Conservation (phyloP, 2,797 vertebrate genomes). For the Morus bassanus region DNA sequence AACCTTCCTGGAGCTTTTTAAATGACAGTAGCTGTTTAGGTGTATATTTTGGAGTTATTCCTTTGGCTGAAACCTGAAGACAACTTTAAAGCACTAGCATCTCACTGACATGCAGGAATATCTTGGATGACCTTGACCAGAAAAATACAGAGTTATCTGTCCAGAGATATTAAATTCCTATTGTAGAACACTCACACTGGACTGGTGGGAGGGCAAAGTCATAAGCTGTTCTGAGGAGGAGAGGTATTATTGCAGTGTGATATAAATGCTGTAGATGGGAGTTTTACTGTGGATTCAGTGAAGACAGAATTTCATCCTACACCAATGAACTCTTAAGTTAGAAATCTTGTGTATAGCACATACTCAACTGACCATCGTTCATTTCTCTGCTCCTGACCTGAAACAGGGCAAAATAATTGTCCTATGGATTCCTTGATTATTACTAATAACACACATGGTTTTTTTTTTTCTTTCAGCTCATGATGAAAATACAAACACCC, state of each 20-base stretch:
- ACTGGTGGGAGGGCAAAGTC: not conserved
- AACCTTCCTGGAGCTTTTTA: not conserved
- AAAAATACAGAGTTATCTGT: not conserved
- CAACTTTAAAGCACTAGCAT: not conserved
- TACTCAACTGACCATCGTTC: not conserved
- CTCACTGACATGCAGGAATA: not conserved
- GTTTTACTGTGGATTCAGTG: not conserved
- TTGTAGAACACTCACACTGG: not conserved
- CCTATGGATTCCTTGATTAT: not conserved
- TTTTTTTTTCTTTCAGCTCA: not conserved
- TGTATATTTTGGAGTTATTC: not conserved
- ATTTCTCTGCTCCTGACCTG: not conserved
- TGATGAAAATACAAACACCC: not conserved
- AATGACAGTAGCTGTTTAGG: not conserved
- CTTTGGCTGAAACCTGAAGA: not conserved
- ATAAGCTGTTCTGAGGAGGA: not conserved
- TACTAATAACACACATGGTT: not conserved
- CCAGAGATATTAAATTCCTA: not conserved
- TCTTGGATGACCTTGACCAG: not conserved
- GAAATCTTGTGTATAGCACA: not conserved
- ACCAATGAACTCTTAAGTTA: not conserved
- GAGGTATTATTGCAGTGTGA: not conserved
- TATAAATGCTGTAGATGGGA: not conserved
- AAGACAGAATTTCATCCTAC: not conserved
- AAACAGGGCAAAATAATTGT: not conserved